Base-by-base conservation (phyloP, 64 coral and sea anemone genomes). In the Orbicella faveolata region DNA sequence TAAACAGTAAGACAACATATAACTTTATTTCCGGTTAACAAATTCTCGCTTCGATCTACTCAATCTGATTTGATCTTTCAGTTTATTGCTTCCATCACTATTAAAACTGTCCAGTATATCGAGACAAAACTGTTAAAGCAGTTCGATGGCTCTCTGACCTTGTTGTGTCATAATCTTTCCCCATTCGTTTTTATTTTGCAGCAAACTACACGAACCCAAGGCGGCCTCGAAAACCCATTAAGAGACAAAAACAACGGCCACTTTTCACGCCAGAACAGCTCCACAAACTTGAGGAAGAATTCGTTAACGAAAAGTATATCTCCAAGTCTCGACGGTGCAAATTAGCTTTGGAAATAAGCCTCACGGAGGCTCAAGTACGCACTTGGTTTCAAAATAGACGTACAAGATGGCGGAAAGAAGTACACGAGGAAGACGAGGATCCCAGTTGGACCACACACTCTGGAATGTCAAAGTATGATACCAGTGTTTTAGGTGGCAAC, bases 301-400 rank as follows among this genome's bases (percentile, higher is more conserved):
- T 94, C 74, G 89, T 91, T 36, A 90, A 88, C 64, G 93, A 94
- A 35, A 94, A 94, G 51, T 94, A 94, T 39, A 94, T 94, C 16
- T 94, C 93, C 30, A 94, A 94, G 84, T 91, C 89, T 21, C 65
- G 93, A 10, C 93, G 93, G 41, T 86, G 78, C 55, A 91, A 87
- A 63, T 77, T 94, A 41, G 93, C 93, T 25, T 55, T 68, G 7
- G 93, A 94, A 94, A 94, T 94, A 65, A 88, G 85, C 76, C 77
- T 94, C 16, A 94, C 93, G 2, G 93, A 94, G 75, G 93, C 93
- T 2, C 93, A 94, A 75, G 93, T 94, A 5, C 34, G 93, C 68
- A 94, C 93, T 0, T 94, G 93, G 93, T 94, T 94, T 85, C 93
- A 94, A 87, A 94, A 94, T 77, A 89, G 93, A 34, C 81, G 93